Evolutionary conservation across 2,797 vertebrate species (phyloP).

Genomic region (Centropyge bicolor): DNA sequence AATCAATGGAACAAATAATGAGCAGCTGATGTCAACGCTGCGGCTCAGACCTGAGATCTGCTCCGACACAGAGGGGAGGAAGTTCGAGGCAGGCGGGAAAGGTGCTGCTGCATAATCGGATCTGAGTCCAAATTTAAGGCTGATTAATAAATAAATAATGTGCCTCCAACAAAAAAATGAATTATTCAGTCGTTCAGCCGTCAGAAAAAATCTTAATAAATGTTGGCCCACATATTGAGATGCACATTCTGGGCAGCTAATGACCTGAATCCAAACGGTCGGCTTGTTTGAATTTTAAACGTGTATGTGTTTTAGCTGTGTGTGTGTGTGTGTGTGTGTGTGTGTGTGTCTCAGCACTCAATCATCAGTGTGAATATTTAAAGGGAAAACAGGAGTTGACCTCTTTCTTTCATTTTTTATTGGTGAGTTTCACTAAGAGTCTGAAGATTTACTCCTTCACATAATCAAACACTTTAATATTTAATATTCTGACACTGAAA

Average conservation of each 20-base stretch:
- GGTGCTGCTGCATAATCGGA: constrained; percentile 70
- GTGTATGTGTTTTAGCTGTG: constrained; percentile 34
- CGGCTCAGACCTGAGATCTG: constrained; percentile 51
- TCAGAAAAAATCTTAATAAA: constrained; percentile 77
- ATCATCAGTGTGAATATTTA: constrained; percentile 62
- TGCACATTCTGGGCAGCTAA: constrained; percentile 72
- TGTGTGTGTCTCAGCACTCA: constrained; percentile 26
- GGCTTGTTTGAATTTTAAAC: constrained; percentile 60
- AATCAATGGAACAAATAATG: constrained; percentile 78
- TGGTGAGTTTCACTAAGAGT: constrained; percentile 23
- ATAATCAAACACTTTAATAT: constrained; percentile 26
- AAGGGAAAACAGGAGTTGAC: constrained; percentile 51
- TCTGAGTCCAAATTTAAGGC: constrained; percentile 76
- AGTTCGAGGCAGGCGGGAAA: constrained; percentile 28
- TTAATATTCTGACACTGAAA: background rate
- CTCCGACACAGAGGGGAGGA: constrained; percentile 35
- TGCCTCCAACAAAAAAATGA: constrained; percentile 79
- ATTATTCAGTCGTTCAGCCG: constrained; percentile 75
- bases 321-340: background rate
- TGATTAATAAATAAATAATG: constrained; percentile 83
- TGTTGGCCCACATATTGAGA: constrained; percentile 78
- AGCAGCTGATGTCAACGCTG: constrained; percentile 57
- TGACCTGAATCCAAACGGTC: constrained; percentile 72
- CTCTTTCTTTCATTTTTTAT: constrained; percentile 54
- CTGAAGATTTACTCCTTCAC: constrained; percentile 27